Evolutionary conservation across 2,888 invertebrate species (phyloP).

Genomic region (Rotaria macrura): DNA sequence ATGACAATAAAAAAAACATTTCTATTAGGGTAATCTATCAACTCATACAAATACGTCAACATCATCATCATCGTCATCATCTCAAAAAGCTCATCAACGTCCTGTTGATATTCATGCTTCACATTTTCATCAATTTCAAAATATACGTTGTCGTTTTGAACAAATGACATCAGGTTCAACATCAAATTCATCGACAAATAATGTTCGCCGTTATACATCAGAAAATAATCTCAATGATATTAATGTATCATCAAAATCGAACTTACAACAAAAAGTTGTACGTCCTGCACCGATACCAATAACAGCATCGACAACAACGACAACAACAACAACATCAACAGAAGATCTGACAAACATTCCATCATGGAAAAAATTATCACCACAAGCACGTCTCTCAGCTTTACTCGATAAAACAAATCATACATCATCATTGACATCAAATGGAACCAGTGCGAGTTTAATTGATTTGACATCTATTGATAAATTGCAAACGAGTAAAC

Average conservation of each 20-base stretch:
- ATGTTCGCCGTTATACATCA: constrained; percentile 16
- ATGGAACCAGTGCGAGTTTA: background rate
- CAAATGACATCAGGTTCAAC: background rate
- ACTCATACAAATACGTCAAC: background rate
- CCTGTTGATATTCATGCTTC: background rate
- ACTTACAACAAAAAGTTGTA: background rate
- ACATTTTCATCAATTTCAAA: constrained; percentile 4
- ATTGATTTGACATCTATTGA: constrained; percentile 14
- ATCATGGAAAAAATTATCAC: constrained; percentile 5
- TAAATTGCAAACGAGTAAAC: background rate
- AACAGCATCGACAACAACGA: background rate
- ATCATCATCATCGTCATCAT: background rate
- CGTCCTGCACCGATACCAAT: background rate
- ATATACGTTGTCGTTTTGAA: background rate
- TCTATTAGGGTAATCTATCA: background rate
- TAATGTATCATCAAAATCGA: background rate
- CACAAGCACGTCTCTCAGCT: background rate
- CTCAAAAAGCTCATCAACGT: background rate
- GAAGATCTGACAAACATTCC: background rate
- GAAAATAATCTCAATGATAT: background rate
- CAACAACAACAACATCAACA: background rate
- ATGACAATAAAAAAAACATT: too few species aligned
- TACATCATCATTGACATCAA: background rate
- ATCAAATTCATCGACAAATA: background rate
- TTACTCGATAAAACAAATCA: constrained; percentile 5